These are phyloP conservation scores for Pectinophora gossypiella DNA, from an alignment of 1,140 invertebrate genomes.

Conservation along the genomic window DNA sequence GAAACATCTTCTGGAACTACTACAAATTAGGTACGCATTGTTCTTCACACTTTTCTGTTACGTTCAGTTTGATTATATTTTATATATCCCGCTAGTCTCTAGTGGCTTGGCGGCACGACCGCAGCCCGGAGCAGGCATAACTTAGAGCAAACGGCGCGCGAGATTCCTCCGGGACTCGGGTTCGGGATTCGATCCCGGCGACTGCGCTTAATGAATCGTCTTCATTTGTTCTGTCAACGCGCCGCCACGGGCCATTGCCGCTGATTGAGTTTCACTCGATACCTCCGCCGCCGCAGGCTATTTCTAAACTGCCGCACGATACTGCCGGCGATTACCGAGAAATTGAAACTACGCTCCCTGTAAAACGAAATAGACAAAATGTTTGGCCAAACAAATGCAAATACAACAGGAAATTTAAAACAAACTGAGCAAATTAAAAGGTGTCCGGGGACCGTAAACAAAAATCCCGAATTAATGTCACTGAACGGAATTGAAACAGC, in stretches of 20 bases:
- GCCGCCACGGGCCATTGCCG: constrained; percentile 7
- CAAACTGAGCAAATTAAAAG: not conserved
- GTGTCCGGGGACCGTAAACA: not conserved
- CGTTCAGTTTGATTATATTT: too few species aligned
- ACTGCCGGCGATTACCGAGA: not conserved
- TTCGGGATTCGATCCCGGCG: constrained; percentile 12
- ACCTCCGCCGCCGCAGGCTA: not conserved
- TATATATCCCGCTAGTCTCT: not conserved
- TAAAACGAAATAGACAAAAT: not conserved
- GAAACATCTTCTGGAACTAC: too few species aligned
- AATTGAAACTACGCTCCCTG: not conserved
- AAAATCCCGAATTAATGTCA: constrained; percentile 2
- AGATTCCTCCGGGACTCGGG: constrained; percentile 7
- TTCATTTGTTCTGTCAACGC: constrained; percentile 19
- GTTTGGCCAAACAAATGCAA: too few species aligned
- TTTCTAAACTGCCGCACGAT: not conserved
- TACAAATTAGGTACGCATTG: too few species aligned
- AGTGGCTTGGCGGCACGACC: not conserved
- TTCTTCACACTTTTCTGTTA: too few species aligned
- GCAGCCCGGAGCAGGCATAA: constrained; percentile 3
- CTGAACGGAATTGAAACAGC: constrained; percentile 4
- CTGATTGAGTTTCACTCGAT: constrained; percentile 9
- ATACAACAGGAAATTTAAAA: too few species aligned
- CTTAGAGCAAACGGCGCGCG: constrained; percentile 5
- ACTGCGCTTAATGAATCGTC: constrained; percentile 11